A percentile compares a stretch with the other conserved stretches of the same genome.
Evolutionary conservation across 2,113 vertebrate genomes (phyloP).

Genomic region (Phodopus roborovskii): DNA sequence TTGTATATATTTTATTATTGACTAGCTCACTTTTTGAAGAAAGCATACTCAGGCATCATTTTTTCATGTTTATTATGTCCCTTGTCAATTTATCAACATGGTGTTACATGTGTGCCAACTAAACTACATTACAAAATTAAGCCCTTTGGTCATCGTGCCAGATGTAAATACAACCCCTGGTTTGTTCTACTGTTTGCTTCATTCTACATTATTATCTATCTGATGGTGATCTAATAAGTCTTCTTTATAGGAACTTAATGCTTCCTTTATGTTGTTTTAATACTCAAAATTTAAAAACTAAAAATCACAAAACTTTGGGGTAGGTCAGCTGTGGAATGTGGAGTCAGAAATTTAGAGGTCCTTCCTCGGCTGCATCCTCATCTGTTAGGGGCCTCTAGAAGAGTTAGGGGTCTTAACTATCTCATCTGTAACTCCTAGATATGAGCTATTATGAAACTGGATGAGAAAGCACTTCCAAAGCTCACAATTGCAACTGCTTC

Average conservation of each 20-base stretch:
- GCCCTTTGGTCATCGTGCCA: neutral
- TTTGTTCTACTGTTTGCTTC: neutral
- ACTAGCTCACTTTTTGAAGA: conserved; percentile 46
- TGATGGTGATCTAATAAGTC: neutral
- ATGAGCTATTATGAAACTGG: neutral
- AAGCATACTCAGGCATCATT: conserved; percentile 1
- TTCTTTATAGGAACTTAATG: neutral
- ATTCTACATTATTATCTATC: neutral
- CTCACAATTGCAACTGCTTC: accelerated
- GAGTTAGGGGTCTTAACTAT: neutral
- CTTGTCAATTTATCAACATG: neutral
- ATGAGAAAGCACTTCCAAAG: neutral
- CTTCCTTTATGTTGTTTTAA: neutral
- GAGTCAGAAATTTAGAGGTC: neutral
- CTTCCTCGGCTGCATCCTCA: neutral
- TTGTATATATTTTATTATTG: conserved; percentile 62
- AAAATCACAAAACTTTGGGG: neutral
- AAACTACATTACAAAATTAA: conserved; percentile 35
- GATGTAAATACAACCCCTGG: neutral
- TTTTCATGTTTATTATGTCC: neutral
- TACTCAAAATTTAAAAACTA: neutral
- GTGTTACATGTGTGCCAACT: neutral
- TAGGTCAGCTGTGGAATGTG: neutral
- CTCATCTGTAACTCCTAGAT: neutral
- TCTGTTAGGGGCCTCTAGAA: accelerated